phyloP scores from a whole-genome alignment of 2,888 invertebrate species.

The Plusia festucae region DNA sequence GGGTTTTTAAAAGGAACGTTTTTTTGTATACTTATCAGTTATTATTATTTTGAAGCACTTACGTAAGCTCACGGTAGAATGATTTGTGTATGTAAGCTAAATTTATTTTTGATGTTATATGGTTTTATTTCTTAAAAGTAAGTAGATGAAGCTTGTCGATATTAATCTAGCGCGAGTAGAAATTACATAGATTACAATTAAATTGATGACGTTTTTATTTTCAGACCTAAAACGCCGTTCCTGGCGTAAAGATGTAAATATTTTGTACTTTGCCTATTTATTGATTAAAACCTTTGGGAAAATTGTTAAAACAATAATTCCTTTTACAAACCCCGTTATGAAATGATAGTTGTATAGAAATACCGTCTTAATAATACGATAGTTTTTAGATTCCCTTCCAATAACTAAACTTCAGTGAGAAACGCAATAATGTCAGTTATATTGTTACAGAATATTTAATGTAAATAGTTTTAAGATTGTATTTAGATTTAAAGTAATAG shows the following conservation, averaged over 20 bases:
- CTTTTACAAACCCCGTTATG: conserved; percentile 26
- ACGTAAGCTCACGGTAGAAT: conserved; percentile 7
- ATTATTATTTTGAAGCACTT: not conserved
- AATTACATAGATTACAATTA: not conserved
- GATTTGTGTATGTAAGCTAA: not conserved
- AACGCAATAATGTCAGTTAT: conserved; percentile 82
- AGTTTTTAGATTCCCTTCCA: conserved; percentile 48
- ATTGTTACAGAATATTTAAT: conserved; percentile 68
- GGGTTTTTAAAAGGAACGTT: conserved; percentile 18
- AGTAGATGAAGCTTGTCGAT: not conserved
- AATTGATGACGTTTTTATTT: conserved; percentile 1
- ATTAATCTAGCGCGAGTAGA: not conserved
- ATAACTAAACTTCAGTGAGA: conserved; percentile 77
- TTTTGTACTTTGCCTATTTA: conserved; percentile 23
- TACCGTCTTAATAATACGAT: conserved; percentile 38
- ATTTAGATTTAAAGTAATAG: conserved; percentile 48
- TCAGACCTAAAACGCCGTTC: not conserved
- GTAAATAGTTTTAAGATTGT: conserved; percentile 61
- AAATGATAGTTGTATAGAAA: conserved; percentile 14
- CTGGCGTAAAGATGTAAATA: conserved; percentile 17
- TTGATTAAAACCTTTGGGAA: conserved; percentile 9
- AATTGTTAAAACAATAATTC: conserved; percentile 10
- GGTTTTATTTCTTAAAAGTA: not conserved
- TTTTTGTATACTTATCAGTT: conserved; percentile 8
- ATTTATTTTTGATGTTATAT: not conserved